Conservation (phyloP, 2,113 vertebrate species). For the Plotosus lineatus region DNA sequence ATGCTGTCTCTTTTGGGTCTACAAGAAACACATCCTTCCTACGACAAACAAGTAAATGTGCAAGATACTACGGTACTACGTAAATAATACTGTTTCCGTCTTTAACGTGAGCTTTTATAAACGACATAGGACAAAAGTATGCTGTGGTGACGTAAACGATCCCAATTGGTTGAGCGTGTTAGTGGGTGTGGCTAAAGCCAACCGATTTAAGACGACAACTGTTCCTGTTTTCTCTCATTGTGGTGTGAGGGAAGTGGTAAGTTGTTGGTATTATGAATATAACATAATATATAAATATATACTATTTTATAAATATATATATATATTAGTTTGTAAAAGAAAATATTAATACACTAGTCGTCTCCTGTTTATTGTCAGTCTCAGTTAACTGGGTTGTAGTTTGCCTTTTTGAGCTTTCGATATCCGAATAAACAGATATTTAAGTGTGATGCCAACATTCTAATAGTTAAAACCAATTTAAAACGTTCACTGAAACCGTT, state of each 20-base stretch:
- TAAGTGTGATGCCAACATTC: too few relatives aligned
- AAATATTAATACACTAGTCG: too few relatives aligned
- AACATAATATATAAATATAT: too few relatives aligned
- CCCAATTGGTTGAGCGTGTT: conserved; percentile 11
- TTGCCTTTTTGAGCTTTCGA: neutral
- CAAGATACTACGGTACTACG: neutral
- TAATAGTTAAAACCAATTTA: too few relatives aligned
- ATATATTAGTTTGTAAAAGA: too few relatives aligned
- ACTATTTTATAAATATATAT: too few relatives aligned
- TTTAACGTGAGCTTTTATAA: neutral
- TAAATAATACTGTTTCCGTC: too few relatives aligned
- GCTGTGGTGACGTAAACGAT: neutral
- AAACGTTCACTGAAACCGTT: neutral
- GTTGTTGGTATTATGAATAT: too few relatives aligned
- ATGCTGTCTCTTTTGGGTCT: neutral
- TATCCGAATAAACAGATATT: neutral
- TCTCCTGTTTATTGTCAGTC: too few relatives aligned
- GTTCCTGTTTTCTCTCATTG: conserved; percentile 17
- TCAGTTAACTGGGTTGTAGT: neutral
- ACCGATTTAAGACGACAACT: conserved; percentile 32
- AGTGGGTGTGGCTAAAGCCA: conserved; percentile 3
- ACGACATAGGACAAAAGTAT: neutral
- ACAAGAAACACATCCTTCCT: neutral
- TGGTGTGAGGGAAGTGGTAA: conserved; percentile 31
- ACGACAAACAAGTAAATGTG: too few relatives aligned